These are phyloP conservation scores for Pachypeltis micranthus DNA, from an alignment of 1,140 invertebrate species.

Conservation along the genomic window DNA sequence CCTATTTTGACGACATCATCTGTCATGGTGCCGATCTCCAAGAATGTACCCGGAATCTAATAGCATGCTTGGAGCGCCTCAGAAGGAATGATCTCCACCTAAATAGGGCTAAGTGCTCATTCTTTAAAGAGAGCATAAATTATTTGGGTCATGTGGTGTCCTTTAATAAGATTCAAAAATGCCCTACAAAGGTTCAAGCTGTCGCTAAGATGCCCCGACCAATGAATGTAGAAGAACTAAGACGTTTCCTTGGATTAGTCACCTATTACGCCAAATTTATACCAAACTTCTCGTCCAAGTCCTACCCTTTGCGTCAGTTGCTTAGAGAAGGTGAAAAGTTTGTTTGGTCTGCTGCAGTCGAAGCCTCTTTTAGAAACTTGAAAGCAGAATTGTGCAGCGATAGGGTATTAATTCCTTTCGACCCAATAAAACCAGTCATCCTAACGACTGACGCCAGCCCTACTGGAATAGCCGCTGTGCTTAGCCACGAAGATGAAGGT, in stretches of 20 bases:
- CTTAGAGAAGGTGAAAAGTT: slow-evolving; percentile 16
- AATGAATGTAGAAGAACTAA: slow-evolving; percentile 26
- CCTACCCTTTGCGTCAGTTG: slow-evolving; percentile 21
- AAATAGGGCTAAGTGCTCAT: slow-evolving; percentile 16
- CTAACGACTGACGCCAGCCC: slow-evolving; percentile 39
- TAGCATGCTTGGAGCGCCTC: slow-evolving; percentile 2
- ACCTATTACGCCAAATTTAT: slow-evolving; percentile 32
- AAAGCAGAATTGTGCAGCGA: slow-evolving; percentile 27
- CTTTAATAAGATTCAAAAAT: slow-evolving; percentile 23
- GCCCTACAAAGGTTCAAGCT: slow-evolving; percentile 24
- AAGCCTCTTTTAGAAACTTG: slow-evolving; percentile 35
- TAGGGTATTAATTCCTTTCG: slow-evolving; percentile 30
- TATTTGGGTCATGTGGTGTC: slow-evolving; percentile 28
- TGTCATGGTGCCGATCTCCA: neutral
- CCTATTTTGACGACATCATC: slow-evolving; percentile 18
- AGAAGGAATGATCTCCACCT: slow-evolving; percentile 19
- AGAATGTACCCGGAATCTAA: slow-evolving; percentile 3
- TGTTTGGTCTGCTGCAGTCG: slow-evolving; percentile 25
- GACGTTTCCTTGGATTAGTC: slow-evolving; percentile 31
- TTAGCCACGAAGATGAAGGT: slow-evolving; percentile 25
- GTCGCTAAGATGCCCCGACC: slow-evolving; percentile 27
- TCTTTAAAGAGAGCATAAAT: slow-evolving; percentile 16
- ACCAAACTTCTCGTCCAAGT: slow-evolving; percentile 21
- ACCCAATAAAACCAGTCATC: slow-evolving; percentile 32
- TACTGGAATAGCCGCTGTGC: slow-evolving; percentile 37